phyloP scores from a whole-genome alignment of 2,888 invertebrate genomes.

The Matsumyia berberina region DNA sequence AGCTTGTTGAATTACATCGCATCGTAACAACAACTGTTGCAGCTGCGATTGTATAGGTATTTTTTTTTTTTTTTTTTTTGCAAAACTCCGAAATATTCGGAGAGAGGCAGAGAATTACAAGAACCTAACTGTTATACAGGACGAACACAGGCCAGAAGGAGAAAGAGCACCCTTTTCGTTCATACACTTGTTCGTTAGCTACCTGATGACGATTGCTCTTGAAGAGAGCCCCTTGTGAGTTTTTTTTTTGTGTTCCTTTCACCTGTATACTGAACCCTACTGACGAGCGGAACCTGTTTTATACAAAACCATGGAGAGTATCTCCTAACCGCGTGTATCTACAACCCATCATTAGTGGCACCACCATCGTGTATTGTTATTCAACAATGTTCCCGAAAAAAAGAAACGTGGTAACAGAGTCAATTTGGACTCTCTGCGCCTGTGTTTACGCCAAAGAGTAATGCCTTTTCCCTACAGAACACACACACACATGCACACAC shows the following conservation, averaged over 20 bases:
- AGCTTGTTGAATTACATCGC: conserved; percentile 74
- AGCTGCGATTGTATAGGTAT: conserved; percentile 64
- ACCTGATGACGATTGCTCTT: conserved; percentile 20
- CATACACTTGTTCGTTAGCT: conserved; percentile 58
- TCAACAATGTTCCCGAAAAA: conserved; percentile 45
- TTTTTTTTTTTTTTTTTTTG: no score
- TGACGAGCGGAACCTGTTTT: conserved; percentile 52
- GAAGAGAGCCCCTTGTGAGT: conserved; percentile 33
- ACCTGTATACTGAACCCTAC: conserved; percentile 51
- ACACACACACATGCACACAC: conserved; percentile 40
- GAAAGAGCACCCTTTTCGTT: conserved; percentile 59
- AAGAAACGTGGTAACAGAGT: conserved; percentile 56
- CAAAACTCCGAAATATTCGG: conserved; percentile 70
- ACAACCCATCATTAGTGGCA: conserved; percentile 50
- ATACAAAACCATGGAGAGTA: conserved; percentile 8
- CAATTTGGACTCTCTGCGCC: conserved; percentile 70
- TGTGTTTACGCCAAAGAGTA: conserved; percentile 72
- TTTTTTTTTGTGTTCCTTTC: conserved; percentile 17
- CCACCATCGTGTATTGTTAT: conserved; percentile 51
- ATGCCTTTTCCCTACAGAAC: conserved; percentile 70
- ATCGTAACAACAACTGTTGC: conserved; percentile 75
- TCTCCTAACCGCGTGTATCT: conserved; percentile 48
- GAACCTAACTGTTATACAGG: conserved; percentile 70
- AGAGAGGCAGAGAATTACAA: conserved; percentile 32
- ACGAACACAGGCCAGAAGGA: conserved; percentile 55